These are phyloP conservation scores for Euclidia mi DNA, from an alignment of 2,888 invertebrate genomes.

Conservation along the genomic window DNA sequence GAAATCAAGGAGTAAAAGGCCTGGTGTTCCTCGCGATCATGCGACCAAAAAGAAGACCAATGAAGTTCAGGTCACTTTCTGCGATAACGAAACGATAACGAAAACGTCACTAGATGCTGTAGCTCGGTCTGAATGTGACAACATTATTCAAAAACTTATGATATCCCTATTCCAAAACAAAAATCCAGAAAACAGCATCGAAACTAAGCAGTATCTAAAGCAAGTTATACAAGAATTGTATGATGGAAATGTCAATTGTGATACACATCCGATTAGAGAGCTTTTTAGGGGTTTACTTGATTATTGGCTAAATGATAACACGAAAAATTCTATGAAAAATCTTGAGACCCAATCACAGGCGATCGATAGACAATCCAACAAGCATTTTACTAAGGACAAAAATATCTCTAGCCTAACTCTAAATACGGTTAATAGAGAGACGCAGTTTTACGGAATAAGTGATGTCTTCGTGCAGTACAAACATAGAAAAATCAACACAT, in stretches of 20 bases:
- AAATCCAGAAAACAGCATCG: slow-evolving; percentile 22
- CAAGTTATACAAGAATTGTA: slow-evolving; percentile 75
- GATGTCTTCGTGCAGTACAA: slow-evolving; percentile 43
- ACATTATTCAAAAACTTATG: slow-evolving; percentile 74
- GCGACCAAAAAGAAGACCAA: slow-evolving; percentile 42
- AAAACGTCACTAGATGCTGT: slow-evolving; percentile 62
- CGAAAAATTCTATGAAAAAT: slow-evolving; percentile 57
- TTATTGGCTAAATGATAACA: slow-evolving; percentile 77
- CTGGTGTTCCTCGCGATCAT: slow-evolving; percentile 46
- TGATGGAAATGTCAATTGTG: slow-evolving; percentile 59
- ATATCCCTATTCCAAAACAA: slow-evolving; percentile 65
- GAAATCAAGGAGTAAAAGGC: slow-evolving; percentile 2
- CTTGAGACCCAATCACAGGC: slow-evolving; percentile 64
- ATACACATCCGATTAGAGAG: slow-evolving; percentile 71
- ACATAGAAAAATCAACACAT: slow-evolving; percentile 20
- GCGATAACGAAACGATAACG: slow-evolving; percentile 40
- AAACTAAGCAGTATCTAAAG: slow-evolving; percentile 65
- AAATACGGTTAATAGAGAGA: slow-evolving; percentile 63
- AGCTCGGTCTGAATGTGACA: slow-evolving; percentile 65
- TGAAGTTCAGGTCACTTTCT: slow-evolving; percentile 57
- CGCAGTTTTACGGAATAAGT: slow-evolving; percentile 67
- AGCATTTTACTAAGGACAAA: slow-evolving; percentile 70
- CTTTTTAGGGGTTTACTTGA: slow-evolving; percentile 77
- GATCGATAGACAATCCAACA: slow-evolving; percentile 67
- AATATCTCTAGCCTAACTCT: slow-evolving; percentile 67